These are phyloP conservation scores for Agrochola lota DNA, from an alignment of 2,888 invertebrate species.

Conservation along the genomic window DNA sequence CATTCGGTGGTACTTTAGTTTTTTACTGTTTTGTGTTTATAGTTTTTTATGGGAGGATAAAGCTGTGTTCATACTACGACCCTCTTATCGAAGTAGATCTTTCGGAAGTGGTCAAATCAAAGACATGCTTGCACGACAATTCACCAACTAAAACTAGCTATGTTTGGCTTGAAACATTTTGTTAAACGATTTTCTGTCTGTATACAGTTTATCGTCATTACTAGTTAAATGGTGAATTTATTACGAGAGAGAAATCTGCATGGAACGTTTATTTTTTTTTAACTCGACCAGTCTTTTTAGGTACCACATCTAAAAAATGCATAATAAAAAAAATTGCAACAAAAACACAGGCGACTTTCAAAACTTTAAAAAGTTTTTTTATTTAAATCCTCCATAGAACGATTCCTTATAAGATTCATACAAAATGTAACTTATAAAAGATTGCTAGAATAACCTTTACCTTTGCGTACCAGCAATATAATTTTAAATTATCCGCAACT, in stretches of 20 bases:
- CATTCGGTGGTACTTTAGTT: constrained; percentile 60
- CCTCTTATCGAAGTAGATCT: neutral
- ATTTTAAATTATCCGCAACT: constrained; percentile 75
- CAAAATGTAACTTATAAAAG: constrained; percentile 21
- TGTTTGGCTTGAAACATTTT: neutral
- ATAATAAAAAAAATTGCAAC: no score
- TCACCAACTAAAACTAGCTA: neutral
- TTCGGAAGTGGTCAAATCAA: neutral
- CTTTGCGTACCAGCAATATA: constrained; percentile 60
- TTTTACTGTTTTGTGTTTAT: constrained; percentile 43
- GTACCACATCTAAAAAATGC: no score
- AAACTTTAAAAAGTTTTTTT: no score
- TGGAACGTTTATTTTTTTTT: neutral
- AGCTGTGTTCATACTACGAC: constrained; percentile 13
- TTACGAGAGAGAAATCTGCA: neutral
- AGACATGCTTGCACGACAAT: neutral
- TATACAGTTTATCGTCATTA: neutral
- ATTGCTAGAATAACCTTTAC: constrained; percentile 36
- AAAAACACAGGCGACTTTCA: no score
- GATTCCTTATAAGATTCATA: constrained; percentile 5
- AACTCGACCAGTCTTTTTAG: neutral
- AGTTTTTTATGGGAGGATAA: constrained; percentile 24
- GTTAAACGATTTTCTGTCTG: neutral
- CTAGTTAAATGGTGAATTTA: neutral
- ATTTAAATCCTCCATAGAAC: neutral